These are phyloP conservation scores for Meganola albula DNA, from an alignment of 2,888 invertebrate species.

Conservation along the genomic window DNA sequence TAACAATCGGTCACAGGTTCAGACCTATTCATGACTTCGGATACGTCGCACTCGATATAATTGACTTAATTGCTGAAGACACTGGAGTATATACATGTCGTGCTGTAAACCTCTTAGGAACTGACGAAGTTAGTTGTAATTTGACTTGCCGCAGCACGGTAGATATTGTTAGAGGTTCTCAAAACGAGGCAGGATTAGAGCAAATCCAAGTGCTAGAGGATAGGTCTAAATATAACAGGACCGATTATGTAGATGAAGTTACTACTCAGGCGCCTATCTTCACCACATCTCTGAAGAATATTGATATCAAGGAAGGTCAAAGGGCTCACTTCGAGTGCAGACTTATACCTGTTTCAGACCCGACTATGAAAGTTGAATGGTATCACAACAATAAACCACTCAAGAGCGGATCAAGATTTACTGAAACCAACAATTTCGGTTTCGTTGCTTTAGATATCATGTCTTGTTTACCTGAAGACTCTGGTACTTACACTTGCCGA, in stretches of 20 bases:
- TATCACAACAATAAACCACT: conserved; percentile 93
- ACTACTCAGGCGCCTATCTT: conserved; percentile 95
- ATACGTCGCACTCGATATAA: conserved; percentile 97
- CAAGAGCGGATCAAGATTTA: conserved; percentile 96
- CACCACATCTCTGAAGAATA: conserved; percentile 93
- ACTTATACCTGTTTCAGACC: conserved; percentile 94
- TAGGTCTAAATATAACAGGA: conserved; percentile 84
- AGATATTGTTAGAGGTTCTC: conserved; percentile 89
- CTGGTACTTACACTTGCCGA: conserved; percentile 96
- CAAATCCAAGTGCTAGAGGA: conserved; percentile 95
- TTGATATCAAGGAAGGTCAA: conserved; percentile 96
- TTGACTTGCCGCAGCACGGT: conserved; percentile 85
- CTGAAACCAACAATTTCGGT: conserved; percentile 97
- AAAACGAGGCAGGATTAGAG: conserved; percentile 91
- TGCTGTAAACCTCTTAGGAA: conserved; percentile 93
- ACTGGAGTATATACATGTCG: conserved; percentile 95
- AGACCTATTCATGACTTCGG: conserved; percentile 99
- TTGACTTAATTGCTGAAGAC: conserved; percentile 97
- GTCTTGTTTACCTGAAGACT: conserved; percentile 96
- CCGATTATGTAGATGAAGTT: conserved; percentile 86
- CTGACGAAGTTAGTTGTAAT: conserved; percentile 88
- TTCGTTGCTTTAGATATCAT: conserved; percentile 98
- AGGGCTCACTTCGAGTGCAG: conserved; percentile 96
- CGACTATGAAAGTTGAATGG: conserved; percentile 97
- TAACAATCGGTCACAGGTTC: conserved; percentile 96